Evolutionary conservation across 2,888 invertebrate species (phyloP), one percentile per base, ranked within the genome.

Genomic region (Blera fallax): DNA sequence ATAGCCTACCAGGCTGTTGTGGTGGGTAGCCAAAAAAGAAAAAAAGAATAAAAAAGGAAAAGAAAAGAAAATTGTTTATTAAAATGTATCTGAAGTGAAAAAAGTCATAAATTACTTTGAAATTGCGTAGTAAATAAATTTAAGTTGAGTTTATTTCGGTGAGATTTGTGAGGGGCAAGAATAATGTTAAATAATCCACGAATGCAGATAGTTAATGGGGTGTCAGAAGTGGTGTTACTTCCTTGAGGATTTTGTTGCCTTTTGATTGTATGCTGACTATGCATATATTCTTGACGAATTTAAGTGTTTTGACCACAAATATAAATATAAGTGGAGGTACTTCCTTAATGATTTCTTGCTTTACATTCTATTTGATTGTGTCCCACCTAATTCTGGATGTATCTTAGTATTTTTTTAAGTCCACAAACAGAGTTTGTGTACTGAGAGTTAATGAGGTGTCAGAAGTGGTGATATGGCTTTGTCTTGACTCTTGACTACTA

Each of bases 71-170:
- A 4, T 32, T 24, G 58, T 10, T 16, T 64, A 32, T 29, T 50
- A 65, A 50, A 65, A 34, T 65, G 16, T 73, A 24, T 76, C 43
- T 43, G 11, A 34, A 37, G 76, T 37, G 21, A 60, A 64, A 64
- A 43, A 43, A 24, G 32, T 16, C 14, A 60, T 65, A 76, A 67
- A 76, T 76, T 67, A 56, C 67, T 76, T 56, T n/a, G 0, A 37
- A 58, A 76, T 48, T 56, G 76, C 58, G 65, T 76, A 48, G 76
- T 67, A 14, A 45, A 74, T 64, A 40, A 43, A 74, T 65, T 60
- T 2, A 37, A 14, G 11, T 60, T 60, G 29, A 24, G 8, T 50
- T 24, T 24, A 21, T 16, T 50, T n/a, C 50, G 11, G 34, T 24
- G 48, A 27, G 27, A 48, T 21, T 43, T 69, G 16, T 40, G 11